Base-by-base conservation (phyloP, 1,140 invertebrate genomes). In the Dendrolimus kikuchii region DNA sequence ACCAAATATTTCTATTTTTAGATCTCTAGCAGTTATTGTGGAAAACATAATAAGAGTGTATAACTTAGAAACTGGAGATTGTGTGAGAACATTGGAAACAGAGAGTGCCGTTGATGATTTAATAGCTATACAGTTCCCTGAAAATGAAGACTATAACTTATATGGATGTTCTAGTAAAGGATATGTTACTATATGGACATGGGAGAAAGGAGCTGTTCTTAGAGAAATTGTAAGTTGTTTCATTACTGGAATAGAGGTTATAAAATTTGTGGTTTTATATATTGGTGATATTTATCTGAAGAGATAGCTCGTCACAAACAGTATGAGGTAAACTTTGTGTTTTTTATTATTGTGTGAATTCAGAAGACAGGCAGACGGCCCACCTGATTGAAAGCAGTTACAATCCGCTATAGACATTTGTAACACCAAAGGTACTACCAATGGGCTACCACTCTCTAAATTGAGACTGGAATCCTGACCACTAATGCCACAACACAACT, bases 21-120 rank as follows among this genome's bases (percentile, higher is more conserved):
- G 86, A 60, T 82, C 74, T 10, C 7, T 88, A 36, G 66, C 76
- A 38, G 59, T 87, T 23, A 81, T 87, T 42, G 84, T 83, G 10
- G 82, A 86, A 63, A 77, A 83, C 60, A 65, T 74, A 44, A 69
- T 82, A 6, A 73, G 78, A 40, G 78, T 87, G 6, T 87, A 87
- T 53, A 81, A 74, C 61, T 74, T 86, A 10, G 66, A 76, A 60
- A 88, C 85, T 7, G 73, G 75, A 4, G 85, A 87, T 52, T 80
- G 74, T 59, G 72, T 77, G 8, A 66, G 81, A 2, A 72, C 60
- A 8, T 59, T 86, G 6, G 79, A 86, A 71, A 71, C 82, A 8
- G 79, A 84, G 52, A 64, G 49, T 40, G 8, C 46, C 47, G 51
- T 78, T 2, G 67, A 73, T 46, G 64, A 71, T 42, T 48, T 86